Base-by-base conservation (phyloP, 1,140 invertebrate genomes). In the Diabrotica undecimpunctata region DNA sequence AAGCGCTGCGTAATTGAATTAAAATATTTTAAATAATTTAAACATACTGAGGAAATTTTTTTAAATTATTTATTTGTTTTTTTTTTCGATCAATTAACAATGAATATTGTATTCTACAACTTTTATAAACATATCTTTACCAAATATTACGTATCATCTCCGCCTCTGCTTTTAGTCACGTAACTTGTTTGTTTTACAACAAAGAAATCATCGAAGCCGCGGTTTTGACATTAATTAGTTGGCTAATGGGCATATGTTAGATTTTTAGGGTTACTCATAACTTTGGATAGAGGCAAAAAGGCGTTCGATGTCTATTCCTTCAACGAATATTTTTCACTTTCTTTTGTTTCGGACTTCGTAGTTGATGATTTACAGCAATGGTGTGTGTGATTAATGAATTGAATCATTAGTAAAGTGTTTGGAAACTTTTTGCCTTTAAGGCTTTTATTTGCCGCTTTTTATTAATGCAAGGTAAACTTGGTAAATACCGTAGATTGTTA, bases 221-320 rank as follows among this genome's bases (percentile, higher is more conserved):
- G 66, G 63, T 70, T 72, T 62, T 74, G 73, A 74, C 73, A 64
- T 71, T 73, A 74, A 74, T 74, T 74, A 73, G 64, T 63, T 61
- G 66, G 66, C 71, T 73, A 74, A 74, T 73, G 73, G 71, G 70
- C 71, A 74, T 74, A 72, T 66, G 70, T 72, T 73, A 74, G 69
- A 74, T 74, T 71, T 72, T 72, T 74, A 55, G 52, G 52, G 14
- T 6, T 5, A 14, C 57, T 65, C 64, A 62, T 62, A 62, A 62
- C 54, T 62, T 62, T 62, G 5, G 39, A 14, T 54, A 7, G 38
- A 11, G n/a, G 51, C 61, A 62, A 55, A 54, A 62, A 62, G 53
- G 61, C 61, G 61, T 62, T 13, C 6, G 8, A n/a, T 2, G 41
- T 46, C n/a, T 46, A 46, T 46, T n/a, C 41, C n/a, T 46, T 10